These are phyloP conservation scores for Erpetoichthys calabaricus DNA, from an alignment of 2,797 vertebrate species.

Conservation along the genomic window DNA sequence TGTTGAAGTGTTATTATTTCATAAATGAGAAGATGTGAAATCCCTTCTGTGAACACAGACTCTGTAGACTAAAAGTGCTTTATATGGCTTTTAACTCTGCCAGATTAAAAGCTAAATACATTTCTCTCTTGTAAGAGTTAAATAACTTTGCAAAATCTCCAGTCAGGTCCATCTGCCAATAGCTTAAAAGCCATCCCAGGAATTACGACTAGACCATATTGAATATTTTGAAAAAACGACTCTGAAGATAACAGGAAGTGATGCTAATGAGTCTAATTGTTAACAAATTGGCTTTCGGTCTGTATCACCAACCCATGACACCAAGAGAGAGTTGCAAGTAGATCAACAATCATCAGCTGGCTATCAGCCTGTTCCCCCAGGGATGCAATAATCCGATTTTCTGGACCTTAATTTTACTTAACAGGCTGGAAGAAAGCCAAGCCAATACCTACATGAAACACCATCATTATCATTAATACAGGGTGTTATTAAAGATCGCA, in stretches of 20 bases:
- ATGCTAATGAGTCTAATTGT: constrained; percentile 74
- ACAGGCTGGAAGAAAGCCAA: constrained; percentile 49
- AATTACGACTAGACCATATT: not conserved
- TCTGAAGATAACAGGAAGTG: constrained; percentile 37
- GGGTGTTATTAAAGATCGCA: constrained; percentile 26
- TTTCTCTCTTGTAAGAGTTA: too few relatives aligned
- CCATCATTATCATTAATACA: constrained; percentile 20
- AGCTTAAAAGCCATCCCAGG: too few relatives aligned
- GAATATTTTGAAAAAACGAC: not conserved
- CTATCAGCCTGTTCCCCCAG: constrained; percentile 50
- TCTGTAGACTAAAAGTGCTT: too few relatives aligned
- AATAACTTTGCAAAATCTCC: too few relatives aligned
- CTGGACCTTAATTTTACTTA: constrained; percentile 68
- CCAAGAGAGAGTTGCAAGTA: constrained; percentile 36
- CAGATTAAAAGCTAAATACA: too few relatives aligned
- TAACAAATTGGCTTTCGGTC: constrained; percentile 74
- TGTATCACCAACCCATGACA: constrained; percentile 36
- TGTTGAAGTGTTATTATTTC: too few relatives aligned
- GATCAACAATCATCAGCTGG: constrained; percentile 61
- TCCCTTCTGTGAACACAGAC: too few relatives aligned
- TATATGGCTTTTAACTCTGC: too few relatives aligned
- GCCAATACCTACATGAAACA: constrained; percentile 33
- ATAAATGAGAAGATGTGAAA: too few relatives aligned
- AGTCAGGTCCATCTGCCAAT: too few relatives aligned
- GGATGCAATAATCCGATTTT: constrained; percentile 72